Evolutionary conservation across 2,113 vertebrate species (phyloP), one percentile per base, ranked within the genome.

Genomic region (Melanerpes aurifrons): DNA sequence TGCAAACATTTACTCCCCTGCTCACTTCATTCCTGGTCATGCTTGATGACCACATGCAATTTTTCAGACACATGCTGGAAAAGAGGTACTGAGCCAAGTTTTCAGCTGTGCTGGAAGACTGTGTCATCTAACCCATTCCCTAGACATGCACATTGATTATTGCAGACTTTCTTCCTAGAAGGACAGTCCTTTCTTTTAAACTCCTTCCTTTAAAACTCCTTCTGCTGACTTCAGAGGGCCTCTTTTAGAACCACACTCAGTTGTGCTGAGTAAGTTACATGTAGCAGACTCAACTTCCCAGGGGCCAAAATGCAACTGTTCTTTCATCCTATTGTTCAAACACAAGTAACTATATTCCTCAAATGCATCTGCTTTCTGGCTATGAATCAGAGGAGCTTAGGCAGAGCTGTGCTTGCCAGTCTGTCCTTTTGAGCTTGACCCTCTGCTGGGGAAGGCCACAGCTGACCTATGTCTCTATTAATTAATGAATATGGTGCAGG

Each of bases 41-140:
- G 8, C 21, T 62, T 62, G 20, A 69, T 3, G 8, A 32, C 6
- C 0, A 0, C 7, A 21, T 15, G 12, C 10, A 40, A 18, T 45
- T 79, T 94, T 84, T 87, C 76, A 93, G 64, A 32, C 18, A 48
- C 6, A 2, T 6, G 43, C 59, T 73, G 47, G 59, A 35, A 56
- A 63, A 81, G 18, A 86, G 19, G 32, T 50, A 12, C 29, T 31
- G 72, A 67, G 17, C 32, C 58, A 63, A 59, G 35, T 12, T 48
- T 64, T 68, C 54, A 85, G 14, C 71, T 75, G 35, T 16, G 32
- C 32, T 2, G 5, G 54, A 81, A 66, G 81, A 12, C 19, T 48
- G 24, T 31, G 29, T 73, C 75, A 76, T 32, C 47, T 32, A 79
- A 71, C 14, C 15, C 43, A 25, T 13, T 75, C 74, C 75, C 16